A percentile compares a stretch with the other conserved stretches of the same genome.
phyloP scores from a whole-genome alignment of 2,888 invertebrate species.

The Himalopsyche anomala region DNA sequence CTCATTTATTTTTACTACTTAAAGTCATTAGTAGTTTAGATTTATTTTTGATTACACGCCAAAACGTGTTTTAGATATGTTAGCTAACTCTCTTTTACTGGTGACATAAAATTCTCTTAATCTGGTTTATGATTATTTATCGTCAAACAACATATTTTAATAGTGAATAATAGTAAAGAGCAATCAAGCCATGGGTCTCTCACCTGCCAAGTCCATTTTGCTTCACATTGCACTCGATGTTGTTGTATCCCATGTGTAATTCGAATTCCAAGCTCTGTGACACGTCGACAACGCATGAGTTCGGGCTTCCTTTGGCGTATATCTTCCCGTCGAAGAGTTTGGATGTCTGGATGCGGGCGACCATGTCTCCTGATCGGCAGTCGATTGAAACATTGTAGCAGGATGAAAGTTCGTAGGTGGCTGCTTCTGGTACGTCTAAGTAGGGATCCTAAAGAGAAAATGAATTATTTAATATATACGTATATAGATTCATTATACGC shows the following conservation, averaged over 20 bases:
- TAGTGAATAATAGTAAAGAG: too few species aligned
- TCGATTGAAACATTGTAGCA: conserved; percentile 97
- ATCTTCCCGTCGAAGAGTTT: conserved; percentile 96
- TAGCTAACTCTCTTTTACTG: not conserved
- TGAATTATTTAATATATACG: conserved; percentile 41
- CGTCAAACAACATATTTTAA: not conserved
- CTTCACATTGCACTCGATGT: conserved; percentile 94
- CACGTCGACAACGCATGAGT: conserved; percentile 93
- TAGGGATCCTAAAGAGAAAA: conserved; percentile 84
- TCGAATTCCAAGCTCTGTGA: conserved; percentile 93
- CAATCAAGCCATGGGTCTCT: conserved; percentile 66
- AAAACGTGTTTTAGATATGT: too few species aligned
- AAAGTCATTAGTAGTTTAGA: too few species aligned
- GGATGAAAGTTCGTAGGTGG: conserved; percentile 93
- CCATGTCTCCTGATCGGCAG: conserved; percentile 94
- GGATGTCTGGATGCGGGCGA: conserved; percentile 93
- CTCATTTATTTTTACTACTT: too few species aligned
- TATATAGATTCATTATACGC: too few species aligned
- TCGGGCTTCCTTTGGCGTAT: conserved; percentile 95
- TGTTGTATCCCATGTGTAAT: conserved; percentile 93
- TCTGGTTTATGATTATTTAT: not conserved
- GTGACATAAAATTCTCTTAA: too few species aligned
- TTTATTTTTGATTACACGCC: too few species aligned
- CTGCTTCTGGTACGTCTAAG: conserved; percentile 92
- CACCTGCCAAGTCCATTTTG: conserved; percentile 90